Evolutionary conservation across 2,888 invertebrate species (phyloP).

Genomic region (Metacarcinus magister): DNA sequence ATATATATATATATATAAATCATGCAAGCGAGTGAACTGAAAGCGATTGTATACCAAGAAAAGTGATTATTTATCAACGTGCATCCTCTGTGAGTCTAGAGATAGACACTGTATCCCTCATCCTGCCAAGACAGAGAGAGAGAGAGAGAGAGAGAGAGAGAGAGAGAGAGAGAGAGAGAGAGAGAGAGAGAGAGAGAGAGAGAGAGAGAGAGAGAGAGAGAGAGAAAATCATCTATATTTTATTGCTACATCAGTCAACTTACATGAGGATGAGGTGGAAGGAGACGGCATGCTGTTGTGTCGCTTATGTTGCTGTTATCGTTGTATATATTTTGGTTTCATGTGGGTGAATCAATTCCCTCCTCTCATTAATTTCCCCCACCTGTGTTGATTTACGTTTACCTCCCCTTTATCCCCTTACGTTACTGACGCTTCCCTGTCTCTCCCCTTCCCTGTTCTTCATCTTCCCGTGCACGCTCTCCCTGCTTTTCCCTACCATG

Average conservation of each 20-base stretch:
- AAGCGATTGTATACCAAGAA: too few relatives aligned
- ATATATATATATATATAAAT: too few relatives aligned
- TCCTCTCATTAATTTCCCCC: neutral
- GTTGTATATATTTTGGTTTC: neutral
- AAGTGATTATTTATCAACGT: too few relatives aligned
- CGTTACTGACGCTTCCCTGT: neutral
- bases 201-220: constrained; percentile 10
- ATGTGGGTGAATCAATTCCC: neutral
- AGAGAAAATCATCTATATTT: too few relatives aligned
- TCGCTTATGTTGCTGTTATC: neutral
- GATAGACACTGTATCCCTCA: too few relatives aligned
- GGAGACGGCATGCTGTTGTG: neutral
- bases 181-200: constrained; percentile 57
- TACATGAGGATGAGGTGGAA: neutral
- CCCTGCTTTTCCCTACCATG: neutral
- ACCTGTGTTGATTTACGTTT: neutral
- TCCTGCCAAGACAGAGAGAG: neutral
- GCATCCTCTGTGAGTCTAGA: too few relatives aligned
- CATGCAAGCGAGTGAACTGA: too few relatives aligned
- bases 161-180: constrained; percentile 55
- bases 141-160: constrained; percentile 54
- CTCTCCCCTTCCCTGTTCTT: constrained; percentile 1
- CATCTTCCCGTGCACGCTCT: neutral
- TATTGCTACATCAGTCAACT: too few relatives aligned
- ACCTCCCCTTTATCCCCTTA: constrained; percentile 26